Conservation (phyloP, 2,888 invertebrate species). For the Lasioglossum morio region DNA sequence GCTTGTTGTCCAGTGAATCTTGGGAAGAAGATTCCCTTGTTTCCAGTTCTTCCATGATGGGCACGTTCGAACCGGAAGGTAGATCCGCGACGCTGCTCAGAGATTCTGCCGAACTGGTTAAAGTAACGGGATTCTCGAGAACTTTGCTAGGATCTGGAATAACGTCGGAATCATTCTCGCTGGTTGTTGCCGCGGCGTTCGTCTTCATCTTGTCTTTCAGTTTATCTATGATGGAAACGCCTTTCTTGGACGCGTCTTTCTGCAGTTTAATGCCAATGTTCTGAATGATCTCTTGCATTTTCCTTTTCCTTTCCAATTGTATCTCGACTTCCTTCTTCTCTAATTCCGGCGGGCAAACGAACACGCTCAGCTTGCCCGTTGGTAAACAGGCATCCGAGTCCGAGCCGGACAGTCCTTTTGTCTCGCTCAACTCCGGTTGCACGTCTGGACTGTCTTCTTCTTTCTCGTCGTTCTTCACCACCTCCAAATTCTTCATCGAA, state of each 20-base stretch:
- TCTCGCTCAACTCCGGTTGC: not conserved
- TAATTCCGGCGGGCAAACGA: constrained; percentile 83
- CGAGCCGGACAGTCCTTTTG: constrained; percentile 6
- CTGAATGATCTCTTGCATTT: constrained; percentile 85
- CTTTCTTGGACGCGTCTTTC: constrained; percentile 76
- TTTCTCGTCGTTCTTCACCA: not conserved
- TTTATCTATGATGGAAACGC: constrained; percentile 80
- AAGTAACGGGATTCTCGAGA: not conserved
- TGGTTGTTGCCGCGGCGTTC: constrained; percentile 3
- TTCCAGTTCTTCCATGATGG: not conserved
- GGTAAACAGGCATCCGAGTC: constrained; percentile 41
- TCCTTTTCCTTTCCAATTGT: constrained; percentile 85
- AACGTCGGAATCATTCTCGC: not conserved
- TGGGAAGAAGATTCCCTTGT: not conserved
- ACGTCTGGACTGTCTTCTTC: not conserved
- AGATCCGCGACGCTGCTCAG: not conserved
- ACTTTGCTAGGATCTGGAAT: not conserved
- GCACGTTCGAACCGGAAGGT: not conserved
- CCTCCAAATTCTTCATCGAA: not conserved
- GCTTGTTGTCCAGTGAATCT: not conserved
- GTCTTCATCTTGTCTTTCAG: constrained; percentile 81
- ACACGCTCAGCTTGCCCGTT: constrained; percentile 79
- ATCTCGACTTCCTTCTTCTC: constrained; percentile 85
- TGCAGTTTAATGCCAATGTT: constrained; percentile 78
- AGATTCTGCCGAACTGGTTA: not conserved